Evolutionary conservation across 2,113 vertebrate genomes (phyloP).

Genomic region (Microcebus jonahi): DNA sequence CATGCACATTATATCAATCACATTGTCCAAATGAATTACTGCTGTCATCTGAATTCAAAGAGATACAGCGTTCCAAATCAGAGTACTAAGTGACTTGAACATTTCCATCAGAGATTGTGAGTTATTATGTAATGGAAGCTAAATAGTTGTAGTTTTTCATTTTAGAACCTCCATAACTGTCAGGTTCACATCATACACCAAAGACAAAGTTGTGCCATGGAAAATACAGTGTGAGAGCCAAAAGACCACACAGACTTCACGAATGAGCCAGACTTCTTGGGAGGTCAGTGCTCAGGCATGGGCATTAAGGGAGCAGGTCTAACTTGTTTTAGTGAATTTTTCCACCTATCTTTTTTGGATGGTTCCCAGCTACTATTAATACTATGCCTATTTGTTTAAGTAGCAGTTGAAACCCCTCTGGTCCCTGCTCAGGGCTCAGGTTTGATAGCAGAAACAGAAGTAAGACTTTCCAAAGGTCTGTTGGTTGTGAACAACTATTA

Average conservation of each 20-base stretch:
- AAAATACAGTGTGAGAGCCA: background rate
- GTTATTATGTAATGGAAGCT: slow-evolving; percentile 70
- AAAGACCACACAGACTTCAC: background rate
- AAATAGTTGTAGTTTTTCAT: slow-evolving; percentile 76
- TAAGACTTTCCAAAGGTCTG: slow-evolving; percentile 63
- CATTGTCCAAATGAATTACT: slow-evolving; percentile 67
- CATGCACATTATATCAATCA: slow-evolving; percentile 40
- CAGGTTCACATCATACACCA: background rate
- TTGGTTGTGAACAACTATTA: slow-evolving; percentile 76
- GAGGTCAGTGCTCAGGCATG: background rate
- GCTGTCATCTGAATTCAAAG: slow-evolving; percentile 72
- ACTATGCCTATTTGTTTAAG: background rate
- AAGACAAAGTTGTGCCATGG: slow-evolving; percentile 1
- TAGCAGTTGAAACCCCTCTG: slow-evolving; percentile 49
- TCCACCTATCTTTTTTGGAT: background rate
- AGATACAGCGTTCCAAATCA: slow-evolving; percentile 67
- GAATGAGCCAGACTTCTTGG: slow-evolving; percentile 30
- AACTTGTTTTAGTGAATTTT: background rate
- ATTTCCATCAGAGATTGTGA: slow-evolving; percentile 61
- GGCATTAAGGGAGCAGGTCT: background rate
- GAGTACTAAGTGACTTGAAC: slow-evolving; percentile 68
- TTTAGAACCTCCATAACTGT: slow-evolving; percentile 44
- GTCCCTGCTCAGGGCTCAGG: slow-evolving; percentile 38
- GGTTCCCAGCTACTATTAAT: background rate
- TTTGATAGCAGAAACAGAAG: slow-evolving; percentile 77